Evolutionary conservation across 2,888 invertebrate genomes (phyloP).

Genomic region (Rhopalosiphum nymphaeae): DNA sequence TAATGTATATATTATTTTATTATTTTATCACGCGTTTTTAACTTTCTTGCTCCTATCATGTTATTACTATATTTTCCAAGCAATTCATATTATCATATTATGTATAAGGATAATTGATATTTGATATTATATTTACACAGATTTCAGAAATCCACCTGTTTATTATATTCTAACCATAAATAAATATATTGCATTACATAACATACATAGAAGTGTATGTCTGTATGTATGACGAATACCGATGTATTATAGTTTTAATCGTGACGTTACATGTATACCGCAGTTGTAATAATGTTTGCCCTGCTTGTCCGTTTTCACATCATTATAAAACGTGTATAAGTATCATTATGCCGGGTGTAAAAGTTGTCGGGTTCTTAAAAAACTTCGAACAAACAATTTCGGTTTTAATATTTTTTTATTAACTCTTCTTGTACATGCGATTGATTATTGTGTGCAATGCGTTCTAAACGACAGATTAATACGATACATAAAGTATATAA

Average conservation of each 20-base stretch:
- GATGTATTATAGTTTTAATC: background rate
- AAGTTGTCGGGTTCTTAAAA: background rate
- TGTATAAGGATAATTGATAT: background rate
- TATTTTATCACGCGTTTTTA: background rate
- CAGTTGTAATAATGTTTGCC: background rate
- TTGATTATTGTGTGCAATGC: background rate
- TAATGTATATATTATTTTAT: background rate
- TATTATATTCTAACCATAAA: background rate
- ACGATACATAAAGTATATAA: background rate
- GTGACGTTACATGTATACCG: background rate
- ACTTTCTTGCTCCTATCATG: background rate
- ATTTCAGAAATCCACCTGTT: background rate
- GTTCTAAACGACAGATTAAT: background rate
- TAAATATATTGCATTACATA: background rate
- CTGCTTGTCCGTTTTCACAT: background rate
- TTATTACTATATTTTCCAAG: background rate
- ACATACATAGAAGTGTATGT: background rate
- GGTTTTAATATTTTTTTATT: background rate
- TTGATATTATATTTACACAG: background rate
- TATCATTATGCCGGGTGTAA: background rate
- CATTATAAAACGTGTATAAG: background rate
- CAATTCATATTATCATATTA: background rate
- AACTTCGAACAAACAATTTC: too few relatives aligned
- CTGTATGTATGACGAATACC: background rate
- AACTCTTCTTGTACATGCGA: background rate